Base-by-base conservation (phyloP, 2,797 vertebrate species). In the Pipistrellus nathusii region DNA sequence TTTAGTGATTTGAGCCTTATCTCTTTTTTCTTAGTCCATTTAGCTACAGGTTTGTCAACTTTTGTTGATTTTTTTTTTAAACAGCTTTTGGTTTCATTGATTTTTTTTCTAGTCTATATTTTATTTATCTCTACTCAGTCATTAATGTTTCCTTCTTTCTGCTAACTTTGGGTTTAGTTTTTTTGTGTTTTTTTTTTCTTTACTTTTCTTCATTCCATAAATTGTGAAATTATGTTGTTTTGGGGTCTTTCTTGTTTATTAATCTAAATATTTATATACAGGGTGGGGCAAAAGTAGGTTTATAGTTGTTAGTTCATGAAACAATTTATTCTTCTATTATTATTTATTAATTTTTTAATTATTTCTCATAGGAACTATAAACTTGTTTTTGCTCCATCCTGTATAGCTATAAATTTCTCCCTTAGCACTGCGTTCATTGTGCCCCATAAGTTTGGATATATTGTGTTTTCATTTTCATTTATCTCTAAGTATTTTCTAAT, bases 111-210 rank as follows among this genome's bases (percentile, higher is more conserved):
- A 64, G 57, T 62, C 72, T 88, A 32, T 51, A 38, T 66, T 64
- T 77, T 75, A n/a, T 75, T 87, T 66, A 66, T 88, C 25, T 64
- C 23, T 76, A 12, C 44, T 25, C 64, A 38, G 15, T 76, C n/a
- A 64, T 88, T 88, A 76, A 51, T 88, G n/a, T 51, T 88, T 88
- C 85, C n/a, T 76, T 76, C n/a, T 21, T 64, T 88, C 17, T 77
- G 44, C 6, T 8, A 76, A n/a, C 32, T 88, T 77, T 77, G 72
- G n/a, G 44, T 21, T 76, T 76, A 64, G 71, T 38, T 48, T 62
- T 55, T 59, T 64, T 48, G 30, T 48, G 46, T 51, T 8, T 44
- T 44, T 44, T 44, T 27, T 41, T 55, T n/a, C n/a, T 87, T 41
- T 55, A 23, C n/a, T 87, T 23, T 76, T 64, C 59, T 51, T 75